Conservation (phyloP, 1,140 invertebrate species). For the Drosophila kikkawai region DNA sequence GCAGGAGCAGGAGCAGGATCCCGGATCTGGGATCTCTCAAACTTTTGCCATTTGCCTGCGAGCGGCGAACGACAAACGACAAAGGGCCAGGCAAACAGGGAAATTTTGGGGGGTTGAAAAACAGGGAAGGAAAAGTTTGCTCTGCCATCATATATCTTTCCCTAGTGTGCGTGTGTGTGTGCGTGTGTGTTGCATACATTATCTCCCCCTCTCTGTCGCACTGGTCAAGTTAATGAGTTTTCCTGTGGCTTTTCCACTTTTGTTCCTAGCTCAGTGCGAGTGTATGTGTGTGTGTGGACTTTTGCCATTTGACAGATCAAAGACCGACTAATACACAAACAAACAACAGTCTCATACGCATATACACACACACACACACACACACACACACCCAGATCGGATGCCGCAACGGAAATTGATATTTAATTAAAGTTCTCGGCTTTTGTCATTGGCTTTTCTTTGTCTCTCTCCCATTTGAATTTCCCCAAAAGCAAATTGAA, state of each 20-base stretch:
- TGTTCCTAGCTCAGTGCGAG: not conserved
- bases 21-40: constrained; percentile 35
- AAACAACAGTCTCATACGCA: constrained; percentile 15
- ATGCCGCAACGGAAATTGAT: constrained; percentile 70
- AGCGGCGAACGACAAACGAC: constrained; percentile 58
- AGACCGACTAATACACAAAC: constrained; percentile 47
- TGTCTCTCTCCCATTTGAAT: constrained; percentile 11
- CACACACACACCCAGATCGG: constrained; percentile 17
- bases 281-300: constrained; percentile 15
- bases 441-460: constrained; percentile 44
- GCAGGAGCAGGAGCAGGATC: constrained; percentile 1
- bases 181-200: constrained; percentile 62
- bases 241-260: constrained; percentile 65
- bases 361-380: constrained; percentile 3
- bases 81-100: constrained; percentile 63
- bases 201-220: constrained; percentile 20
- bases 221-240: constrained; percentile 74
- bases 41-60: constrained; percentile 73
- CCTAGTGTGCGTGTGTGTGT: constrained; percentile 35
- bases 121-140: constrained; percentile 46
- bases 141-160: constrained; percentile 64
- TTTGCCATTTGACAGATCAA: constrained; percentile 60
- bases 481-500: constrained; percentile 39
- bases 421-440: constrained; percentile 75
- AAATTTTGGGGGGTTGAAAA: constrained; percentile 2